These are phyloP conservation scores for Phataginus tricuspis DNA, from an alignment of 2,797 vertebrate species.

Conservation along the genomic window DNA sequence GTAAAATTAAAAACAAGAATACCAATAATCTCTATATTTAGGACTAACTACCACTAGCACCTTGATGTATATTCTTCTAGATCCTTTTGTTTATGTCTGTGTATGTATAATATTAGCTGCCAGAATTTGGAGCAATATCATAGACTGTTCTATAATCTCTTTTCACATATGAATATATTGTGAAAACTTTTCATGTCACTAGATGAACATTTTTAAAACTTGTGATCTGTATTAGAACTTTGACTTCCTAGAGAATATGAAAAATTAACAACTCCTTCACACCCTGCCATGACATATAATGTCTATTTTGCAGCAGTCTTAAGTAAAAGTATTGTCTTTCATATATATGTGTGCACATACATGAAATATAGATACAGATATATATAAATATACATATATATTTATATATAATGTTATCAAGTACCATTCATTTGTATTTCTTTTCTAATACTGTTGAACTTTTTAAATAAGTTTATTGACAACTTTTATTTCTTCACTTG, in stretches of 20 bases:
- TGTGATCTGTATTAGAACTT: neutral
- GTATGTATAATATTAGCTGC: neutral
- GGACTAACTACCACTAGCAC: neutral
- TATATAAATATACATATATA: neutral
- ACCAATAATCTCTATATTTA: neutral
- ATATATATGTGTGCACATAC: neutral
- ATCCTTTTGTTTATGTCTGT: neutral
- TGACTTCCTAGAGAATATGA: neutral
- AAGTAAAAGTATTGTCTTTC: neutral
- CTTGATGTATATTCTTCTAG: neutral
- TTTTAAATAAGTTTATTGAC: neutral
- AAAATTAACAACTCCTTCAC: neutral
- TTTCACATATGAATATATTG: neutral
- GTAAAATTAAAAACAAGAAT: conserved; percentile 2
- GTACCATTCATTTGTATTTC: neutral
- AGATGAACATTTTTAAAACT: neutral
- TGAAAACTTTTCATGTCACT: neutral
- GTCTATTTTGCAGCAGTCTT: neutral
- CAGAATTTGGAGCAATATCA: neutral
- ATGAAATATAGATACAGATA: neutral
- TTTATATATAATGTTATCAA: neutral
- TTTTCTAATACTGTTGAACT: neutral
- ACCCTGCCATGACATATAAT: neutral
- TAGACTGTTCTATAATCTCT: neutral
- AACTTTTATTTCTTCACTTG: neutral